phyloP scores from a whole-genome alignment of 2,113 vertebrate species.

The Thryonomys swinderianus region DNA sequence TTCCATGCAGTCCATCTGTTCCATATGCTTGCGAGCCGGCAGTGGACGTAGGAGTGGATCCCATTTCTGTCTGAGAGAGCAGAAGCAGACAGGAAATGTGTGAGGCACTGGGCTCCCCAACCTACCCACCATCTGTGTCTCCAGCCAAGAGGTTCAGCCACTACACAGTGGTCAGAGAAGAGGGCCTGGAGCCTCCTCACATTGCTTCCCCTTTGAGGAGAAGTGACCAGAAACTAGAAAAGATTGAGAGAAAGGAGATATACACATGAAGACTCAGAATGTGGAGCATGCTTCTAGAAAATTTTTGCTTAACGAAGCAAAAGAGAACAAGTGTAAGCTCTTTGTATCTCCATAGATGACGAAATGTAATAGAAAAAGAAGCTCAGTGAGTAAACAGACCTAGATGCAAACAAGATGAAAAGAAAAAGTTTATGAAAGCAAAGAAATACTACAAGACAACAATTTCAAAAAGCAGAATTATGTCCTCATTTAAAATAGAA shows the following conservation, averaged over 20 bases:
- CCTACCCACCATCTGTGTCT: slow-evolving; percentile 80
- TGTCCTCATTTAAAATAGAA: slow-evolving; percentile 37
- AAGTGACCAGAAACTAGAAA: neutral
- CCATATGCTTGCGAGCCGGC: slow-evolving; percentile 63
- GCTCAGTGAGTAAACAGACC: neutral
- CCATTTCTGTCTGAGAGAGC: slow-evolving; percentile 82
- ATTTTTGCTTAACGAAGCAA: slow-evolving; percentile 23
- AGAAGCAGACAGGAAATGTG: slow-evolving; percentile 81
- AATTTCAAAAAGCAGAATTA: neutral
- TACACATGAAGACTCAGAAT: neutral
- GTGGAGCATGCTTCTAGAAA: neutral
- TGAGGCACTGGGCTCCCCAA: slow-evolving; percentile 71
- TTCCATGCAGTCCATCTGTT: slow-evolving; percentile 79
- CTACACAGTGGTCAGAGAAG: slow-evolving; percentile 45
- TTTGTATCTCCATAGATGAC: neutral
- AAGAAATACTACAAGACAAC: neutral
- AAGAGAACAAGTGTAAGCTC: neutral
- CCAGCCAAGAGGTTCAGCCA: slow-evolving; percentile 47
- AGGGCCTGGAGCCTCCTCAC: neutral
- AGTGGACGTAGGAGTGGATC: slow-evolving; percentile 81
- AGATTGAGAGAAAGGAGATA: neutral
- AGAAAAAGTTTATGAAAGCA: neutral
- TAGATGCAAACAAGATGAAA: neutral
- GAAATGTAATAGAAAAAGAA: neutral
- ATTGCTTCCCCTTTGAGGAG: neutral